phyloP scores from a whole-genome alignment of 2,113 vertebrate genomes.

The Anas platyrhynchos region DNA sequence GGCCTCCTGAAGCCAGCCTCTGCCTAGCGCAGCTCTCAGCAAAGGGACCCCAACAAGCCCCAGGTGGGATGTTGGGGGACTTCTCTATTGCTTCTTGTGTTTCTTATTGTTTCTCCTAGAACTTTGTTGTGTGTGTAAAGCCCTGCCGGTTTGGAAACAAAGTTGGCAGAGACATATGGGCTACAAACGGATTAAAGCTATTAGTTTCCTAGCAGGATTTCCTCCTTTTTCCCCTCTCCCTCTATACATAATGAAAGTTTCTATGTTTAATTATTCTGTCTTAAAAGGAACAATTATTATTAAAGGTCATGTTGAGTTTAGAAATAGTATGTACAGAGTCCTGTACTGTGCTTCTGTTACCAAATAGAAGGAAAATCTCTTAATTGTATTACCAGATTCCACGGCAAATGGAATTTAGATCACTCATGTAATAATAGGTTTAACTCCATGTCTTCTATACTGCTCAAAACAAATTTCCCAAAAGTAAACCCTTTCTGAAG shows the following conservation, averaged over 20 bases:
- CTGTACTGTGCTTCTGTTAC: not conserved
- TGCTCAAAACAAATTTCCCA: not conserved
- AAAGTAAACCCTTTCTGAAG: not conserved
- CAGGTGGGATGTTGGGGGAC: not conserved
- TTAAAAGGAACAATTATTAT: not conserved
- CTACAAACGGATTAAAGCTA: not conserved
- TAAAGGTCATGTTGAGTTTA: not conserved
- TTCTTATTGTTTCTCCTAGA: not conserved
- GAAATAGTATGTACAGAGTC: not conserved
- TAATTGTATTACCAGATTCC: not conserved
- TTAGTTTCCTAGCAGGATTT: not conserved
- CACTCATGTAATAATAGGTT: not conserved
- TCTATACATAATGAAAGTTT: not conserved
- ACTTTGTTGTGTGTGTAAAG: not conserved
- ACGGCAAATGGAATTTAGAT: not conserved
- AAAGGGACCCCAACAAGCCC: not conserved
- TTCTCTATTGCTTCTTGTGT: not conserved
- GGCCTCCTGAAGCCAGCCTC: rapidly evolving
- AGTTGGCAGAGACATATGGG: not conserved
- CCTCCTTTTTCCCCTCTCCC: not conserved
- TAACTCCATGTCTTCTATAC: not conserved
- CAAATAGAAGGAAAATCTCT: not conserved
- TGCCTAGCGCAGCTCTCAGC: not conserved
- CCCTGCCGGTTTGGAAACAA: not conserved
- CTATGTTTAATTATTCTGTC: not conserved